Evolutionary conservation across 2,113 vertebrate species (phyloP).

Genomic region (Prionailurus viverrinus): DNA sequence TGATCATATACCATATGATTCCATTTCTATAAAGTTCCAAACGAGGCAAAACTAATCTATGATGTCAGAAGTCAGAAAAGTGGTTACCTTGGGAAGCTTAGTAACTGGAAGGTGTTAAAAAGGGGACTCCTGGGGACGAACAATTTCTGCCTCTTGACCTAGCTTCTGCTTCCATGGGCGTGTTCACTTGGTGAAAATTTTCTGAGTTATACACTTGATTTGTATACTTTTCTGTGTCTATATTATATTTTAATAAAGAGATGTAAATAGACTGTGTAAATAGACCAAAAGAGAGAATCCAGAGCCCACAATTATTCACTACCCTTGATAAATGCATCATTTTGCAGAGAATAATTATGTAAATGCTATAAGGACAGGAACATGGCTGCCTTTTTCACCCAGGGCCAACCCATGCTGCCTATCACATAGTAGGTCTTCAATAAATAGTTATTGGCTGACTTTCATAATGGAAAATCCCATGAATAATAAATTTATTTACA

Average conservation of each 20-base stretch:
- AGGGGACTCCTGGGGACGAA: neutral
- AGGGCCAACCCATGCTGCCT: neutral
- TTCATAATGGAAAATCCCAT: constrained; percentile 17
- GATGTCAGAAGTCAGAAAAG: constrained; percentile 30
- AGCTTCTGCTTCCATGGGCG: neutral
- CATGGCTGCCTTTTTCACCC: neutral
- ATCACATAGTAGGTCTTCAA: neutral
- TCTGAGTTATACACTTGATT: neutral
- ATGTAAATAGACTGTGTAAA: neutral
- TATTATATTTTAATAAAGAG: neutral
- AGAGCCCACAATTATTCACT: constrained; percentile 30
- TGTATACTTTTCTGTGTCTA: neutral
- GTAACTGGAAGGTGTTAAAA: neutral
- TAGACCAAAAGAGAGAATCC: neutral
- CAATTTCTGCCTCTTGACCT: neutral
- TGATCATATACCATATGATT: neutral
- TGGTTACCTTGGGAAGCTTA: neutral
- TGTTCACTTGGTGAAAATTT: constrained; percentile 32
- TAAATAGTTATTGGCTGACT: constrained; percentile 42
- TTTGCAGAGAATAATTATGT: constrained; percentile 5
- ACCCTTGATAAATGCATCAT: neutral
- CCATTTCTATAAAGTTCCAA: constrained; percentile 38
- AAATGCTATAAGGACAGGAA: neutral
- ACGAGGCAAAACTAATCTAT: neutral
- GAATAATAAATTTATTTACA: neutral